These are phyloP conservation scores for Drosophila novamexicana DNA, from an alignment of 1,140 invertebrate species.

Conservation along the genomic window DNA sequence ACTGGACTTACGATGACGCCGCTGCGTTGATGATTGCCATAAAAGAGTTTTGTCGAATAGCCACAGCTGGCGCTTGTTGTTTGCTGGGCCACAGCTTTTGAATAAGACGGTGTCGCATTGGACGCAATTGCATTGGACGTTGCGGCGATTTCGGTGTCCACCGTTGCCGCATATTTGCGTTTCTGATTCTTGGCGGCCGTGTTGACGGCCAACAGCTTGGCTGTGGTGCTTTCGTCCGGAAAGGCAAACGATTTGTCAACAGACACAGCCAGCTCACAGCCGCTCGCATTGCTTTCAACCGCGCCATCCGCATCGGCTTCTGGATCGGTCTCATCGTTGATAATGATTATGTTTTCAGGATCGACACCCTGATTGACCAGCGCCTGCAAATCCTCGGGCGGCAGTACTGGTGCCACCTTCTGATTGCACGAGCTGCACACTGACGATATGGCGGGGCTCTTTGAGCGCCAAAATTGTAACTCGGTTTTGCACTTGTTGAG, in stretches of 20 bases:
- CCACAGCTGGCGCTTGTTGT: conserved; percentile 26
- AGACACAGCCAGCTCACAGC: conserved; percentile 24
- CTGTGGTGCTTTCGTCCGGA: conserved; percentile 76
- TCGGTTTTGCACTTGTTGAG: conserved; percentile 95
- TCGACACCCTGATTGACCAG: conserved; percentile 87
- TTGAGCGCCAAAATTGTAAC: conserved; percentile 94
- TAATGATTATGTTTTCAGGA: conserved; percentile 85
- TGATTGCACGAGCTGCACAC: conserved; percentile 87
- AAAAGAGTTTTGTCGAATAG: conserved; percentile 72
- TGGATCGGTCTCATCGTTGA: conserved; percentile 61
- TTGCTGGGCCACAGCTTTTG: conserved; percentile 30
- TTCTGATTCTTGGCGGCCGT: conserved; percentile 68
- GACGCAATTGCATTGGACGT: conserved; percentile 70
- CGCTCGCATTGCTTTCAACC: conserved; percentile 37
- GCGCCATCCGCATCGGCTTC: conserved; percentile 1
- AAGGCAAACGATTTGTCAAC: conserved; percentile 54
- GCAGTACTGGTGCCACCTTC: conserved; percentile 85
- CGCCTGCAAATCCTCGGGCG: conserved; percentile 87
- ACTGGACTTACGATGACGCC: conserved; percentile 80
- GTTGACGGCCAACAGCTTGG: conserved; percentile 73
- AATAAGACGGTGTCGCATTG: conserved; percentile 46
- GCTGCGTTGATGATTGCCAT: conserved; percentile 71
- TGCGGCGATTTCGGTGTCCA: conserved; percentile 31
- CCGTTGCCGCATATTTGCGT: conserved; percentile 55
- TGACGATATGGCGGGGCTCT: conserved; percentile 89